phyloP scores from a whole-genome alignment of 2,797 vertebrate species.

The Ptychadena robeensis region DNA sequence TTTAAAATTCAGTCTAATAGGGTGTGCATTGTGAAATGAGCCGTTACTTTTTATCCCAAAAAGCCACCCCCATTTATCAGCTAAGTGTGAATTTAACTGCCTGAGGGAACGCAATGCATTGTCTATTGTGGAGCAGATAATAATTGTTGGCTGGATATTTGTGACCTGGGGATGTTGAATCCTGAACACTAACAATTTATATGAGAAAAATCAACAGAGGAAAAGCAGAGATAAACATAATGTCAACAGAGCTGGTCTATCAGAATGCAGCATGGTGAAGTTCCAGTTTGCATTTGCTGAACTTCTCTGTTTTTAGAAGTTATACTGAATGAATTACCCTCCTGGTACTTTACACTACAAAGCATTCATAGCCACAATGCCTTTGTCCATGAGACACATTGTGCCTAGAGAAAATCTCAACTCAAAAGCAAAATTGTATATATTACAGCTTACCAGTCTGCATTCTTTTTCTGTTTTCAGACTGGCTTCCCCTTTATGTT shows the following conservation, averaged over 20 bases:
- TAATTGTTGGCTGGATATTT: slow-evolving; percentile 31
- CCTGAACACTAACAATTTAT: slow-evolving; percentile 55
- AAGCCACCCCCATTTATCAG: slow-evolving; percentile 10
- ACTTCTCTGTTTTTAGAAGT: not conserved
- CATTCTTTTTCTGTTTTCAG: too few relatives aligned
- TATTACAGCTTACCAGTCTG: too few relatives aligned
- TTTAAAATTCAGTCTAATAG: slow-evolving; percentile 33
- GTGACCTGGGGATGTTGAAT: slow-evolving; percentile 41
- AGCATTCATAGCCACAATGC: not conserved
- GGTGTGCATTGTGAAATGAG: slow-evolving; percentile 43
- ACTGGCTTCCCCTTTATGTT: too few relatives aligned
- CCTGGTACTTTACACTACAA: slow-evolving; percentile 2
- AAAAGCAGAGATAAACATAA: slow-evolving; percentile 55
- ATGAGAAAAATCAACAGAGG: slow-evolving; percentile 58
- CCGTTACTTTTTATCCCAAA: slow-evolving; percentile 11
- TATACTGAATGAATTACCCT: not conserved
- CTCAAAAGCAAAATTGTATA: too few relatives aligned
- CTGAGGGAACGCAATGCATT: slow-evolving; percentile 10
- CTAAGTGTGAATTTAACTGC: slow-evolving; percentile 9
- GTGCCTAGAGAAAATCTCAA: too few relatives aligned
- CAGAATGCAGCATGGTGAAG: not conserved
- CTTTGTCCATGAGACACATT: too few relatives aligned
- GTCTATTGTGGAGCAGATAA: slow-evolving; percentile 22
- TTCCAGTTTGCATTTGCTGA: not conserved
- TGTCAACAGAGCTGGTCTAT: slow-evolving; percentile 41